Percentiles rank a stretch among this genome's conserved stretches.
Evolutionary conservation across 2,113 vertebrate genomes (phyloP).

Genomic region (Aptenodytes patagonicus): DNA sequence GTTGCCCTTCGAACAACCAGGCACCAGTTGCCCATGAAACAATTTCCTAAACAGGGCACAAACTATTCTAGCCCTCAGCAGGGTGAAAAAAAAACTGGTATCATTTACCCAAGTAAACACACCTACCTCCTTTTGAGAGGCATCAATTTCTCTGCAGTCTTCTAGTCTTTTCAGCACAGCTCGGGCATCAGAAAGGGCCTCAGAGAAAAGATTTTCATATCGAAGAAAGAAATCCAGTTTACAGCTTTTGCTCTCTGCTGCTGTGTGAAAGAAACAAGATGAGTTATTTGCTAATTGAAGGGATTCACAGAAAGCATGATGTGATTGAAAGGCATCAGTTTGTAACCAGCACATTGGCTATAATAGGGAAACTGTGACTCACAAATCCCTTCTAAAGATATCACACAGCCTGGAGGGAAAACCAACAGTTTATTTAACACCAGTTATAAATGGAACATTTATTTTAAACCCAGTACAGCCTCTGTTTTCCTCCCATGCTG

Average conservation of each 20-base stretch:
- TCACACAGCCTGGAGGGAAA: background rate
- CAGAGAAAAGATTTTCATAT: constrained; percentile 68
- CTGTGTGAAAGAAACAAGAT: constrained; percentile 50
- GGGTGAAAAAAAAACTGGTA: background rate
- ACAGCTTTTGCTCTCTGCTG: constrained; percentile 36
- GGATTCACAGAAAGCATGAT: background rate
- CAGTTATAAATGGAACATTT: background rate
- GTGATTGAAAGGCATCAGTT: constrained; percentile 19
- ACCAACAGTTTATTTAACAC: constrained; percentile 35
- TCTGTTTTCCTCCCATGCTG: constrained; percentile 5
- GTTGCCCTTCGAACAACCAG: background rate
- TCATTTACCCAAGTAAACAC: background rate
- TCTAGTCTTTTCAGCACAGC: constrained; percentile 67
- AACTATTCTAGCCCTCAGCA: background rate
- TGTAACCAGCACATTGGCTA: background rate
- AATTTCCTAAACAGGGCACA: background rate
- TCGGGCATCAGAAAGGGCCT: constrained; percentile 60
- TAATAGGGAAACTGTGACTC: background rate
- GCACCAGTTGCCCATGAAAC: background rate
- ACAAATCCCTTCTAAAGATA: constrained; percentile 7
- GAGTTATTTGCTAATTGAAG: constrained; percentile 45
- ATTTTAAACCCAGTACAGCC: constrained; percentile 20
- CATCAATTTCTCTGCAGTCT: constrained; percentile 65
- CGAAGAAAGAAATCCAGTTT: constrained; percentile 73
- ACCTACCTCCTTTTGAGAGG: constrained; percentile 73